These are phyloP conservation scores for Psittacula echo DNA, from an alignment of 2,797 vertebrate genomes.

Conservation along the genomic window DNA sequence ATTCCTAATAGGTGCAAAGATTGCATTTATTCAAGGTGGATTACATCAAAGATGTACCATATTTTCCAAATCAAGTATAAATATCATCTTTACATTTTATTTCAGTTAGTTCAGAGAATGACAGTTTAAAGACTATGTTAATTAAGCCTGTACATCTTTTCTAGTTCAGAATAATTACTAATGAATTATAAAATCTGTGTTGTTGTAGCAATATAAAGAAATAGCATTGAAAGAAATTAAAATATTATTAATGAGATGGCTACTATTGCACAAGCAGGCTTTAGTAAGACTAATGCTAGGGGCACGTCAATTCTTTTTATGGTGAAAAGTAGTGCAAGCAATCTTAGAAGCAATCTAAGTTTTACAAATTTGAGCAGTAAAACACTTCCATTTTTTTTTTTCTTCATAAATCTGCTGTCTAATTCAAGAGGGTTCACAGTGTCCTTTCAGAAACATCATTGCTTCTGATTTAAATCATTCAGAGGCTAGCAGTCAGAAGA, in stretches of 20 bases:
- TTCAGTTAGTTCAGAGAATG: background rate
- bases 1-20: background rate
- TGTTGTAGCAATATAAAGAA: background rate
- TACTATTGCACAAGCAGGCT: background rate
- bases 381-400: background rate
- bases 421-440: background rate
- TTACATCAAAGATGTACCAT: background rate
- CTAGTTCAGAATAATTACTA: background rate
- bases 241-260: background rate
- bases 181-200: background rate
- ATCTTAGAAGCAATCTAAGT: background rate
- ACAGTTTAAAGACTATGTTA: background rate
- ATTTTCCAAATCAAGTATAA: background rate
- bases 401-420: background rate
- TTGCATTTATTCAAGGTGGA: background rate
- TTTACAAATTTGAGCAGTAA: background rate
- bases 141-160: background rate
- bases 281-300: background rate
- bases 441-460: conserved; percentile 15
- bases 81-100: background rate
- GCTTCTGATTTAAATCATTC: conserved; percentile 2
- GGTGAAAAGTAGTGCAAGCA: background rate
- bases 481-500: background rate
- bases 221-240: background rate
- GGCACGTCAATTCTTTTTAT: background rate